Evolutionary conservation across 37 sponge, comb jelly and placozoan species (phyloP), one percentile per base, ranked within the genome.

Genomic region (Cladorhizidae sp.): DNA sequence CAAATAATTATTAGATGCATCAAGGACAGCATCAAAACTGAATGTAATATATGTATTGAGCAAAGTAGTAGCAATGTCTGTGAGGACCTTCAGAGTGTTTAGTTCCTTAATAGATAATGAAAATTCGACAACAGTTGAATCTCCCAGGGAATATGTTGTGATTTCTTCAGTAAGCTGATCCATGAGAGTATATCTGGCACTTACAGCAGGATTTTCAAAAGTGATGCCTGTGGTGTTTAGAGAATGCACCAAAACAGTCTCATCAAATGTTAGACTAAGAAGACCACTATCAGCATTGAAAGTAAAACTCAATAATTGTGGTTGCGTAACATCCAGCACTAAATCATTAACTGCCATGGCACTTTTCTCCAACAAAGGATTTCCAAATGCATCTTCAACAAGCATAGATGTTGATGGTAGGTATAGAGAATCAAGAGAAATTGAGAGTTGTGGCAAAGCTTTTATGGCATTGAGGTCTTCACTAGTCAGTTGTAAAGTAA

Each of bases 381-480:
- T 90, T 12, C 65, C 72, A 70, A 83, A 83, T 9, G 89, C 64
- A 70, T 96, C 96, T 15, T 20, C 0, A 17, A 87, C 89, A 28
- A 84, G 74, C 40, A 78, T 14, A 20, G 45, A 36, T 18, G 86
- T 81, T 22, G 84, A 55, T 11, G 86, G 70, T 1, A 96, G 70
- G 70, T 79, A 96, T 1, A 93, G 92, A 26, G 85, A 80, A 29
- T 64, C 55, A 40, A 20, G 38, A 25, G 86, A 84, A 33, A 81
- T 49, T 18, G 93, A 88, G 5, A 96, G 77, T 1, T 29, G 14
- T 15, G 52, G 59, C 3, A 88, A 73, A 18, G 59, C 38, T 59
- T 96, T 96, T n/a, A 96, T 73, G 25, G 49, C 72, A 35, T 96
- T 96, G 26, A 93, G 77, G 45, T 96, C 96, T 42, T 54, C 64